Evolutionary conservation across 2,888 invertebrate species (phyloP).

Genomic region (Andrena fulva): DNA sequence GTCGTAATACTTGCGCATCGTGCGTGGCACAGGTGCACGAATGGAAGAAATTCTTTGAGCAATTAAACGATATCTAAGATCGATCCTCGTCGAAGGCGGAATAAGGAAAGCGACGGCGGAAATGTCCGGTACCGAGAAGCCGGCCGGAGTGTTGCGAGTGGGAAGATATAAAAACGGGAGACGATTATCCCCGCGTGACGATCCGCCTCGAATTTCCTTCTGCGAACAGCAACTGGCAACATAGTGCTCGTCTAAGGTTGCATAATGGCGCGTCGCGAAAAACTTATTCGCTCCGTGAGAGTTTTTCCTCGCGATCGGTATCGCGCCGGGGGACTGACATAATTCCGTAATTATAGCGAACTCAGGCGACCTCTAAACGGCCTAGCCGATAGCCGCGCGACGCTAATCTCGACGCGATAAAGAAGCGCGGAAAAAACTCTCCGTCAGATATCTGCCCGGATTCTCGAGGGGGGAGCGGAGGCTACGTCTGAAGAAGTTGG

Average conservation of each 20-base stretch:
- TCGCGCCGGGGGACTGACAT: slow-evolving; percentile 60
- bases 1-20: slow-evolving; percentile 64
- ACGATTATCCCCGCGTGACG: not conserved
- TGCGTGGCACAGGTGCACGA: slow-evolving; percentile 46
- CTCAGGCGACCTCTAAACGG: slow-evolving; percentile 80
- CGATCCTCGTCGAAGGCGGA: slow-evolving; percentile 38
- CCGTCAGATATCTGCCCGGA: slow-evolving; percentile 33
- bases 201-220: not conserved
- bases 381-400: slow-evolving; percentile 76
- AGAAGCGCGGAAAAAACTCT: slow-evolving; percentile 54
- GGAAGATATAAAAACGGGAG: not conserved
- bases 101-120: slow-evolving; percentile 16
- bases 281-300: slow-evolving; percentile 11
- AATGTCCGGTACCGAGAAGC: slow-evolving; percentile 37
- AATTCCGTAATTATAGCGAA: slow-evolving; percentile 76
- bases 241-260: not conserved
- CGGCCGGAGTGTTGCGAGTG: not conserved
- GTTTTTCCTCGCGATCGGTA: slow-evolving; percentile 36
- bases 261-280: slow-evolving; percentile 18
- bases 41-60: slow-evolving; percentile 82
- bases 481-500: slow-evolving; percentile 22
- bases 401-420: slow-evolving; percentile 76
- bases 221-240: not conserved
- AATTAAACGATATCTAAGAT: slow-evolving; percentile 75
- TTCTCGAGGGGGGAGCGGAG: slow-evolving; percentile 21